These are phyloP conservation scores for Hycleus phaleratus DNA, from an alignment of 1,140 invertebrate genomes.

Conservation along the genomic window DNA sequence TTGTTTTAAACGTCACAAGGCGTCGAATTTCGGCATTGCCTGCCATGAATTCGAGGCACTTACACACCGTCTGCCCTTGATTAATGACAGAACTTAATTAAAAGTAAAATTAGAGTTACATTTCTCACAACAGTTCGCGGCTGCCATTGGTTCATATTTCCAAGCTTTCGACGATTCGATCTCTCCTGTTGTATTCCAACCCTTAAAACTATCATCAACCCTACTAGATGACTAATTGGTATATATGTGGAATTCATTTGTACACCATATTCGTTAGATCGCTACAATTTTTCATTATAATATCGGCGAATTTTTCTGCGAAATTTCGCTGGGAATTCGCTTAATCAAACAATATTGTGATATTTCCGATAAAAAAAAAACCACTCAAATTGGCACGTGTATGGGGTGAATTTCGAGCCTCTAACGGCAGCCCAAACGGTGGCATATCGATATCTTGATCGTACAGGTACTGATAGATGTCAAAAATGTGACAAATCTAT, in stretches of 20 bases:
- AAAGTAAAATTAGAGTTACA: slow-evolving; percentile 34
- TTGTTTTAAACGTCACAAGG: no score
- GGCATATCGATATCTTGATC: slow-evolving; percentile 16
- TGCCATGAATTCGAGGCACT: no score
- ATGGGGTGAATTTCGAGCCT: not conserved
- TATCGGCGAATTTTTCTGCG: not conserved
- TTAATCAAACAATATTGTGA: not conserved
- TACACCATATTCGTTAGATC: not conserved
- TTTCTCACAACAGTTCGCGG: slow-evolving; percentile 28
- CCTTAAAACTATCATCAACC: not conserved
- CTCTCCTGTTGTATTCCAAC: not conserved
- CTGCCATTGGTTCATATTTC: not conserved
- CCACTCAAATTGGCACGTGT: slow-evolving; percentile 15
- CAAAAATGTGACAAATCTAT: no score
- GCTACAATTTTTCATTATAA: not conserved
- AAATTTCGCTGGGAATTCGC: not conserved
- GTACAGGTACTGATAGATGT: not conserved
- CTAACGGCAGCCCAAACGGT: slow-evolving; percentile 13
- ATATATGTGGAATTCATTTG: not conserved
- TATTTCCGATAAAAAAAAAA: slow-evolving; percentile 1
- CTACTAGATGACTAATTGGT: not conserved
- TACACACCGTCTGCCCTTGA: slow-evolving; percentile 21
- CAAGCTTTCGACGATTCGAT: not conserved
- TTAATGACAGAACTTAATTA: slow-evolving; percentile 35
- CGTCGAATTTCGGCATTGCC: no score